Percentiles rank a stretch among this genome's conserved stretches.
These are phyloP conservation scores for Chroicocephalus ridibundus DNA, from an alignment of 2,113 vertebrate species.

Conservation along the genomic window DNA sequence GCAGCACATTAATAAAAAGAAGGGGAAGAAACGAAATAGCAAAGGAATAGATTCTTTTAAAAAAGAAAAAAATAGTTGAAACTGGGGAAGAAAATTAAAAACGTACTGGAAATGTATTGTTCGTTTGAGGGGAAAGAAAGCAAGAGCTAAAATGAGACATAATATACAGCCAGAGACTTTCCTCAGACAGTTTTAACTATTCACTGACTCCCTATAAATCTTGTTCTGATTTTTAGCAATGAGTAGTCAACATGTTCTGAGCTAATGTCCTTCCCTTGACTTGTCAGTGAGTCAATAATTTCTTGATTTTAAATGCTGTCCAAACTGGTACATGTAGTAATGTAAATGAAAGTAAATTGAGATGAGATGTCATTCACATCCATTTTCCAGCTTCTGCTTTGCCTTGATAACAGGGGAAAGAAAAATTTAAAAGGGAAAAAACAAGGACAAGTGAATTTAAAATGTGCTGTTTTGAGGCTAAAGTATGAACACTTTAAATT, in stretches of 20 bases:
- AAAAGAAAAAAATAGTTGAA: not conserved
- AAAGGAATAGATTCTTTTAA: not conserved
- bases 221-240: not conserved
- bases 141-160: not conserved
- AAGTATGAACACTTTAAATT: not conserved
- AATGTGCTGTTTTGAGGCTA: not conserved
- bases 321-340: not conserved
- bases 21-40: not conserved
- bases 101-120: not conserved
- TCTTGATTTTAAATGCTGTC: constrained; percentile 9
- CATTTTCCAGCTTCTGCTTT: not conserved
- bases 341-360: not conserved
- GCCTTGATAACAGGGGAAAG: not conserved
- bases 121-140: not conserved
- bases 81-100: not conserved
- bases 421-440: not conserved
- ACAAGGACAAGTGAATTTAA: not conserved
- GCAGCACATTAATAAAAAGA: not conserved
- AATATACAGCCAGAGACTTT: not conserved
- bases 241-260: not conserved
- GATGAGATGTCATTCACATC: not conserved
- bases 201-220: not conserved
- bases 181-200: not conserved
- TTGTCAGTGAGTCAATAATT: constrained; percentile 5
- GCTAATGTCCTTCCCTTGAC: not conserved